Evolutionary conservation across 2,113 vertebrate genomes (phyloP).

Genomic region (Protomyctophum bolini): DNA sequence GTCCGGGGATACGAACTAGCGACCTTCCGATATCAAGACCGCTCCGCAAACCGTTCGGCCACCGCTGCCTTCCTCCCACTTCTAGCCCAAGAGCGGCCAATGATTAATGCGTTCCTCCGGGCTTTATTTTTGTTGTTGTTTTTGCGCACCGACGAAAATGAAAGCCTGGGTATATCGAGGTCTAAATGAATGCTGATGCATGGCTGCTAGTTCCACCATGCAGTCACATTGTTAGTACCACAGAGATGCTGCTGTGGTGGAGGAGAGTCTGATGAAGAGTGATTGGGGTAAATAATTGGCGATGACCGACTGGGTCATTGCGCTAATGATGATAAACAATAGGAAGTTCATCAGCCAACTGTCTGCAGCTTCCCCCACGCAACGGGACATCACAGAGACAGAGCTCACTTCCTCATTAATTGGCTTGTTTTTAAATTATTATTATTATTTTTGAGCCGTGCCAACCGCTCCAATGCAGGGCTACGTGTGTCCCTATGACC

Average conservation of each 20-base stretch:
- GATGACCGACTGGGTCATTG: constrained; percentile 1
- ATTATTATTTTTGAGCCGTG: background rate
- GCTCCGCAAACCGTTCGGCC: no score
- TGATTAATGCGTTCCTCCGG: no score
- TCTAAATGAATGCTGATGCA: background rate
- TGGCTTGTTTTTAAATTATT: constrained; percentile 2
- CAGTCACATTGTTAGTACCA: background rate
- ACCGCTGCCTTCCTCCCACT: no score
- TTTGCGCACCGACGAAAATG: no score
- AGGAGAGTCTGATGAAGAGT: background rate
- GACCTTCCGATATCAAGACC: no score
- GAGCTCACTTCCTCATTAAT: constrained; percentile 13
- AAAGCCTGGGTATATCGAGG: background rate
- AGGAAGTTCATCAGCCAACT: background rate
- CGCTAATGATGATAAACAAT: background rate
- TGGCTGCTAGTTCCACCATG: background rate
- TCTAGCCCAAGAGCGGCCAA: no score
- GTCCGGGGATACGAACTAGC: no score
- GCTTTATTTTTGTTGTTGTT: no score
- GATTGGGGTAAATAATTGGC: background rate
- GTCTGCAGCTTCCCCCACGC: background rate
- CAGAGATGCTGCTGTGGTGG: background rate
- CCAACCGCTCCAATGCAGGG: no score
- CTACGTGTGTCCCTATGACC: no score
- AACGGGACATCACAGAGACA: background rate